Evolutionary conservation across 2,113 vertebrate species (phyloP).

Genomic region (Nibea coibor): DNA sequence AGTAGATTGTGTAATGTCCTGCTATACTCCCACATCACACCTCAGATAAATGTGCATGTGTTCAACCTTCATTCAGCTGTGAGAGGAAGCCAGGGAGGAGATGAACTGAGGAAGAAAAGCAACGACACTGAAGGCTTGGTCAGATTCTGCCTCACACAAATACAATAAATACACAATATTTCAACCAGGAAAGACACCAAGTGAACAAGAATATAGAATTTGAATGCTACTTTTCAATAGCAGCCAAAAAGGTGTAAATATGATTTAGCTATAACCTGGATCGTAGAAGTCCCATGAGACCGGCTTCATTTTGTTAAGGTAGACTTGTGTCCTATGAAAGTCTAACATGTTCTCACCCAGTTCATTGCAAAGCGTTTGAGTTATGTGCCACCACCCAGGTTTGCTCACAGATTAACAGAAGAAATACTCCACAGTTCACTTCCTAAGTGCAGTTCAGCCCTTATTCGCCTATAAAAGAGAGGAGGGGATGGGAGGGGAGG

Average conservation of each 20-base stretch:
- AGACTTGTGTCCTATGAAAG: no score
- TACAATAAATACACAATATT: not conserved
- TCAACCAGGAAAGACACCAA: no score
- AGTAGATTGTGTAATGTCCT: constrained; percentile 53
- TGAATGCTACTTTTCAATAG: no score
- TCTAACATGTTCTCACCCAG: not conserved
- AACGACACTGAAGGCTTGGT: not conserved
- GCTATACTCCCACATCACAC: constrained; percentile 10
- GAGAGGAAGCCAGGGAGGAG: not conserved
- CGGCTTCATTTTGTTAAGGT: no score
- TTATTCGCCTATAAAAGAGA: not conserved
- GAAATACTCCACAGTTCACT: constrained; percentile 4
- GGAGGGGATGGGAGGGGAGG: no score
- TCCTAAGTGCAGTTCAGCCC: not conserved
- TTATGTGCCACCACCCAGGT: constrained; percentile 8
- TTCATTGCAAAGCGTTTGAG: not conserved
- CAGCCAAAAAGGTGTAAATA: not conserved
- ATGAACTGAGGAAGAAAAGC: not conserved
- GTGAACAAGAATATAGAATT: not conserved
- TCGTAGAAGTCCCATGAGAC: no score
- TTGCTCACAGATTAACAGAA: not conserved
- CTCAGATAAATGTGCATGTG: constrained; percentile 35
- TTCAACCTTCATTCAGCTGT: constrained; percentile 44
- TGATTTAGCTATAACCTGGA: no score
- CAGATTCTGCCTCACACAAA: not conserved